These are phyloP conservation scores for Myotis daubentonii DNA, from an alignment of 2,797 vertebrate species.

Conservation along the genomic window DNA sequence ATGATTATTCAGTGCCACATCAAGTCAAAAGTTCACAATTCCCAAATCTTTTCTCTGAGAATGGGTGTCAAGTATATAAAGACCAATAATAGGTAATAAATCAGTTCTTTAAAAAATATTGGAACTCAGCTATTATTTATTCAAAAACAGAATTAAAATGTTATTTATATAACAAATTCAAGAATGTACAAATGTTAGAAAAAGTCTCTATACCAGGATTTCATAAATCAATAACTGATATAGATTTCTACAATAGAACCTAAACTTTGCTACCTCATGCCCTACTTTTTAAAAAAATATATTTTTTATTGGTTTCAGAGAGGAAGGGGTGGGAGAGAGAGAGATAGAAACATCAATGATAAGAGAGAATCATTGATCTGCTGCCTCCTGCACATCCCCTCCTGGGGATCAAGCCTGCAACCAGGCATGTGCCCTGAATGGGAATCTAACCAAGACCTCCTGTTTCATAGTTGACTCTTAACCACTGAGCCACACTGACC, in stretches of 20 bases:
- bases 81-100: constrained; percentile 6
- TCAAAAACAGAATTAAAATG: neutral
- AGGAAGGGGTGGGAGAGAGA: too few relatives aligned
- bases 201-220: neutral
- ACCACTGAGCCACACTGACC: too few relatives aligned
- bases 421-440: too few relatives aligned
- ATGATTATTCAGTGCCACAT: neutral
- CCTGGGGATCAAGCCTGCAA: too few relatives aligned
- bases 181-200: neutral
- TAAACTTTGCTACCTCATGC: neutral
- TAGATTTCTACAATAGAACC: neutral
- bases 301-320: too few relatives aligned
- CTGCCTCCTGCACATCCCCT: too few relatives aligned
- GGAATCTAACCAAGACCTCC: too few relatives aligned
- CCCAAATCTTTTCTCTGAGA: constrained; percentile 5
- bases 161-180: neutral
- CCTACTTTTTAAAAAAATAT: neutral
- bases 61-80: neutral
- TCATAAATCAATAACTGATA: constrained; percentile 11
- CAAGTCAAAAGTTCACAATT: constrained; percentile 19
- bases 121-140: neutral
- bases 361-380: too few relatives aligned
- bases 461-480: too few relatives aligned
- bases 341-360: too few relatives aligned
- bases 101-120: neutral